phyloP scores from a whole-genome alignment of 2,888 invertebrate genomes.

The Vanessa cardui region DNA sequence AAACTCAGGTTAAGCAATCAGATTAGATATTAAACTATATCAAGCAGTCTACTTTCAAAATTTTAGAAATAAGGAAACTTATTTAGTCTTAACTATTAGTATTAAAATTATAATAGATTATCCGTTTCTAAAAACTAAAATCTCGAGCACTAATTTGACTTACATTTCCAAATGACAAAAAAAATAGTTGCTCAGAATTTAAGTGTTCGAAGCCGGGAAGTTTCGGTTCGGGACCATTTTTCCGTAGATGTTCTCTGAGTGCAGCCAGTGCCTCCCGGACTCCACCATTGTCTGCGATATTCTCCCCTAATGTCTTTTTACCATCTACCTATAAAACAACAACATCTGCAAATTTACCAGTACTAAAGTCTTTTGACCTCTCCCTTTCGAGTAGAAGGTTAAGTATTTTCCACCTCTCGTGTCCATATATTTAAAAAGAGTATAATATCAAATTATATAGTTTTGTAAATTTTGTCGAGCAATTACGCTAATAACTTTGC shows the following conservation, averaged over 20 bases:
- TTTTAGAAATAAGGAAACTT: too few species aligned
- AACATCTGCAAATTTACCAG: too few species aligned
- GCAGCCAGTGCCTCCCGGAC: constrained; percentile 88
- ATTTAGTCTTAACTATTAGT: too few species aligned
- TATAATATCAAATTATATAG: constrained; percentile 2
- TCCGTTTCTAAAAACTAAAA: not conserved
- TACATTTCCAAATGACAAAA: constrained; percentile 91
- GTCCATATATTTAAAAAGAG: not conserved
- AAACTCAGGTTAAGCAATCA: too few species aligned
- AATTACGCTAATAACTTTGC: not conserved
- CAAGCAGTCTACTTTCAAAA: too few species aligned
- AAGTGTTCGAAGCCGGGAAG: constrained; percentile 89
- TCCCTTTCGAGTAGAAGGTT: too few species aligned
- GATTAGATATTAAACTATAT: too few species aligned
- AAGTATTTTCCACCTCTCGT: too few species aligned
- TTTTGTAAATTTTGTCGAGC: not conserved
- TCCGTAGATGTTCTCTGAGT: constrained; percentile 82
- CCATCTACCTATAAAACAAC: constrained; percentile 89
- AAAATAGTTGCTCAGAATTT: constrained; percentile 89
- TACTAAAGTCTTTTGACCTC: too few species aligned
- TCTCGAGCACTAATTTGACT: too few species aligned
- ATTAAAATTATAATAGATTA: not conserved
- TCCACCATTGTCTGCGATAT: constrained; percentile 93
- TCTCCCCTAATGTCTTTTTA: constrained; percentile 89
- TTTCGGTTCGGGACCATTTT: constrained; percentile 82